Evolutionary conservation across 2,888 invertebrate species (phyloP).

Genomic region (Tyria jacobaeae): DNA sequence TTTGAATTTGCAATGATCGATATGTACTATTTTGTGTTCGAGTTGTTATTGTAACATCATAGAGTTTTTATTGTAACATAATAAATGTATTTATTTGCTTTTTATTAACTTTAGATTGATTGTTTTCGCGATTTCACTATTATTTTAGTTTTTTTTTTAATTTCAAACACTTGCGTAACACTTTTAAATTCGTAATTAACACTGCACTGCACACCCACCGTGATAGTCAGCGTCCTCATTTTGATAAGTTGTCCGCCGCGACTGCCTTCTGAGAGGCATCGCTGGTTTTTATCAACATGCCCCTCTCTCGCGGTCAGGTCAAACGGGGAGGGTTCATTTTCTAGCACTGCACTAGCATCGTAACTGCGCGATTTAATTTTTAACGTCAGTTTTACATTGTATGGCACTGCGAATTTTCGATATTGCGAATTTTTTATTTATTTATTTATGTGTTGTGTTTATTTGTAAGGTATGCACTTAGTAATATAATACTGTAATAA

Average conservation of each 20-base stretch:
- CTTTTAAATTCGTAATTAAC: constrained; percentile 49
- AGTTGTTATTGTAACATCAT: not conserved
- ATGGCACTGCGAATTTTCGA: constrained; percentile 18
- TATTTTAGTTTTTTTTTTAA: constrained; percentile 1
- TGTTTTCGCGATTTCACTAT: constrained; percentile 9
- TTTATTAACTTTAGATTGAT: not conserved
- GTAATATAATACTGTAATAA: too few species aligned
- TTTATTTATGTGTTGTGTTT: constrained; percentile 1
- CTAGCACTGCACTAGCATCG: constrained; percentile 25
- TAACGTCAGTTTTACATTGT: constrained; percentile 14
- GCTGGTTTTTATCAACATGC: constrained; percentile 71
- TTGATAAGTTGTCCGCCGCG: constrained; percentile 70
- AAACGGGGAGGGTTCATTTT: constrained; percentile 42
- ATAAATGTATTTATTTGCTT: too few species aligned
- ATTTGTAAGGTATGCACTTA: not conserved
- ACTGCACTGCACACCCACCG: constrained; percentile 70
- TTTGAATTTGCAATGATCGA: not conserved
- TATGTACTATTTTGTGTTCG: not conserved
- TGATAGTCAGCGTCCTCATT: constrained; percentile 78
- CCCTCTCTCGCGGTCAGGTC: constrained; percentile 63
- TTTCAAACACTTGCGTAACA: constrained; percentile 23
- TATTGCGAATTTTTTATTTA: constrained; percentile 17
- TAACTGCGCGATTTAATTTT: constrained; percentile 17
- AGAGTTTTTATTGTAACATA: too few species aligned
- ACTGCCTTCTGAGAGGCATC: constrained; percentile 60